phyloP scores from a whole-genome alignment of 2,888 invertebrate genomes.

The Rotaria macrura region DNA sequence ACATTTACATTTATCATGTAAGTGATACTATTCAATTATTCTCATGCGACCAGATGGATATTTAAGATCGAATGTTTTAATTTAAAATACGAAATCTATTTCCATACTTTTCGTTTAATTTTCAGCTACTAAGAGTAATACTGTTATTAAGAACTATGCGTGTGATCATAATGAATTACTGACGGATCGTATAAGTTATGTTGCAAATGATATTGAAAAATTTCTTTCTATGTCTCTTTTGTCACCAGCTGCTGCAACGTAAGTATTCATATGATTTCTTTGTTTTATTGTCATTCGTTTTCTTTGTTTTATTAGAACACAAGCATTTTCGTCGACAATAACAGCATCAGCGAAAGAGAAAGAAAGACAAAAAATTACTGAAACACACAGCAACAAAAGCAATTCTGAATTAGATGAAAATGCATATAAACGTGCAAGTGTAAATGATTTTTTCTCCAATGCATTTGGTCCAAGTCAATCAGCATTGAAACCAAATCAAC shows the following conservation, averaged over 20 bases:
- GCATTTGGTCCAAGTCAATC: background rate
- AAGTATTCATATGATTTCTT: background rate
- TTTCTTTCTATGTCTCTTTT: background rate
- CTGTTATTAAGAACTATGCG: background rate
- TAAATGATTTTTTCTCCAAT: background rate
- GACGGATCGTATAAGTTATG: background rate
- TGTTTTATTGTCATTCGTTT: background rate
- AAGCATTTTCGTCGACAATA: background rate
- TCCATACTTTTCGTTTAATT: background rate
- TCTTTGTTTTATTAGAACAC: background rate
- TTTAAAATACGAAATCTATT: background rate
- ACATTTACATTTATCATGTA: too few relatives aligned
- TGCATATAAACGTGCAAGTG: background rate
- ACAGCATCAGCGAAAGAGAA: background rate
- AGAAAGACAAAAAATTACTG: background rate
- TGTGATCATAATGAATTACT: background rate
- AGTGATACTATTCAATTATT: too few relatives aligned
- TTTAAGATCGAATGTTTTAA: background rate
- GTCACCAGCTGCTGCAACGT: background rate
- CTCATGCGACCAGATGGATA: too few relatives aligned
- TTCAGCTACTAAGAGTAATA: background rate
- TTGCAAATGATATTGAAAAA: background rate
- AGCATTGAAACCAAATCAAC: background rate
- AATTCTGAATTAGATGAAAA: background rate
- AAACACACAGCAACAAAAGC: background rate